Conservation (phyloP, 2,113 vertebrate genomes). For the Girardinichthys multiradiatus region DNA sequence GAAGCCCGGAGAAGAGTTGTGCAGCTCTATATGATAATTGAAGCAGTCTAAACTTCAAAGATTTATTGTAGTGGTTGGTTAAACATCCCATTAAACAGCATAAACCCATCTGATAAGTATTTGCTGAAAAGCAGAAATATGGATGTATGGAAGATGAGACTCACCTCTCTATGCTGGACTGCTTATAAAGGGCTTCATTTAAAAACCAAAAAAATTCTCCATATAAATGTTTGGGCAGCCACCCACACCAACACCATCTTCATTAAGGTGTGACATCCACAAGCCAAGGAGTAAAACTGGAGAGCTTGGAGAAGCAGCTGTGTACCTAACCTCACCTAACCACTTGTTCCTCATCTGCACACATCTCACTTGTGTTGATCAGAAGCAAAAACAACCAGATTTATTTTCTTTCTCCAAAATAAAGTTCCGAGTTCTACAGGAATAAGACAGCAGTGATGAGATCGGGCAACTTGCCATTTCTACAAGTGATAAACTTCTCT, state of each 20-base stretch:
- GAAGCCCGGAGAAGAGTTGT: background rate
- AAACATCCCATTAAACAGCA: no score
- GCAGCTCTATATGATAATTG: background rate
- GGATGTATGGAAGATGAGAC: background rate
- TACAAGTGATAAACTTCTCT: no score
- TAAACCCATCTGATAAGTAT: no score
- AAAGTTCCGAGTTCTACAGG: background rate
- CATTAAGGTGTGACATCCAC: no score
- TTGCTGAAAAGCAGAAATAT: background rate
- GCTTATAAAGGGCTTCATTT: no score
- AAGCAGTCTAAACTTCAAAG: background rate
- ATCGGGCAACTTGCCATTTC: background rate
- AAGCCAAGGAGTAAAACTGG: no score
- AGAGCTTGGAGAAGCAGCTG: background rate
- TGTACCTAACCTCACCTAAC: background rate
- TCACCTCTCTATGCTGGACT: no score
- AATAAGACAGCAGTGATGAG: background rate
- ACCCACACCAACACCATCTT: no score
- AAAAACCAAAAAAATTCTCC: no score
- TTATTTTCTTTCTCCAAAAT: no score
- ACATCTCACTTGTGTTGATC: background rate
- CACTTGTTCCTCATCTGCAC: background rate
- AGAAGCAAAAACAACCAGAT: background rate
- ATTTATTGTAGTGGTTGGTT: constrained; percentile 13
- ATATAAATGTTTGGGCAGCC: no score